A percentile compares a stretch with the other conserved stretches of the same genome.
These are phyloP conservation scores for Gymnogyps californianus DNA, from an alignment of 2,113 vertebrate species.

Conservation along the genomic window DNA sequence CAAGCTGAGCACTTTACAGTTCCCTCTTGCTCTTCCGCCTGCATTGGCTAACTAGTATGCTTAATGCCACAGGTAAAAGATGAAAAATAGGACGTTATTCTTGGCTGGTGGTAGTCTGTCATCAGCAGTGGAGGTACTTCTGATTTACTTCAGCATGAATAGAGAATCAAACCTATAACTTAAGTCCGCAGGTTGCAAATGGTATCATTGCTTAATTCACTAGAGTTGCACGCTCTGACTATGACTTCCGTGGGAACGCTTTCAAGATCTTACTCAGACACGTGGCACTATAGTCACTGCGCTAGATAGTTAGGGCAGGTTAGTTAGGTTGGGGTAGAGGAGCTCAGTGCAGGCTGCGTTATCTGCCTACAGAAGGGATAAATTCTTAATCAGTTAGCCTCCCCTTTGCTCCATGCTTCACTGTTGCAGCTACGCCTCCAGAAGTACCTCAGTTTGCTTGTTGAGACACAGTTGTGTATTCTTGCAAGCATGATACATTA, in stretches of 20 bases:
- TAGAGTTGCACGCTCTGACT: neutral
- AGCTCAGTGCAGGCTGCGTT: neutral
- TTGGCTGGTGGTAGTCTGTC: neutral
- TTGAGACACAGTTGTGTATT: neutral
- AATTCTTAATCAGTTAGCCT: no score
- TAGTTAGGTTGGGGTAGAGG: neutral
- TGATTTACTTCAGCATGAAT: rapidly evolving
- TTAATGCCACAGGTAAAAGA: neutral
- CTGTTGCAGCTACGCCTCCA: neutral
- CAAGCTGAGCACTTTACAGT: neutral
- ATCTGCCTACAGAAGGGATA: neutral
- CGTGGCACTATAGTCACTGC: rapidly evolving
- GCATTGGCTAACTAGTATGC: neutral
- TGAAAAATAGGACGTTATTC: neutral
- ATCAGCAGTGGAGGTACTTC: neutral
- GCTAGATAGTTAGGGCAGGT: neutral
- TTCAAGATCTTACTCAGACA: no score
- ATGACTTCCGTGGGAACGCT: neutral
- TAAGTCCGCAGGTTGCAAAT: neutral
- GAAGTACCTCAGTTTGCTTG: no score
- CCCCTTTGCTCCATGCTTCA: rapidly evolving
- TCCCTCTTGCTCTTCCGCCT: neutral
- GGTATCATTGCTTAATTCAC: neutral
- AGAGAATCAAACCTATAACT: neutral
- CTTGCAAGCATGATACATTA: rapidly evolving